These are phyloP conservation scores for Labia minor DNA, from an alignment of 2,888 invertebrate genomes.

Conservation along the genomic window DNA sequence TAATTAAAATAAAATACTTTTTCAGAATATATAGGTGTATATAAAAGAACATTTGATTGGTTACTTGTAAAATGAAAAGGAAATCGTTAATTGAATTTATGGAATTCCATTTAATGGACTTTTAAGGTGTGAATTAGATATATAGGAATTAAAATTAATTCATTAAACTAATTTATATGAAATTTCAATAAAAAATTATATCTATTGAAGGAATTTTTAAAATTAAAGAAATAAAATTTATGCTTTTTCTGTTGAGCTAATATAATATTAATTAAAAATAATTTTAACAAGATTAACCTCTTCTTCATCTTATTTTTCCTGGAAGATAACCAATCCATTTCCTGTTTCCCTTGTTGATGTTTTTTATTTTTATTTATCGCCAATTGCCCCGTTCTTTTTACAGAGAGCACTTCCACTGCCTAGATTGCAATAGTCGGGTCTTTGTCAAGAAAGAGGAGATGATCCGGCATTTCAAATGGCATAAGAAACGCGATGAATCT, in stretches of 20 bases:
- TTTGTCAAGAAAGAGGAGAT: constrained; percentile 97
- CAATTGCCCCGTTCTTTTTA: constrained; percentile 27
- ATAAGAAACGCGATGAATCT: constrained; percentile 95
- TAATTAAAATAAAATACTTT: background rate
- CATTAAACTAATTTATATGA: too few relatives aligned
- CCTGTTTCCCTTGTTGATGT: background rate
- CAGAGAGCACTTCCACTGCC: constrained; percentile 89
- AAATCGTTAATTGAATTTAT: constrained; percentile 5
- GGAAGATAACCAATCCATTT: background rate
- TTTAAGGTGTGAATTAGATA: background rate
- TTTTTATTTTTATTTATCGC: background rate
- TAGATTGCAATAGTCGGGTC: constrained; percentile 70
- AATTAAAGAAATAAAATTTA: too few relatives aligned
- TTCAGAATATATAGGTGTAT: too few relatives aligned
- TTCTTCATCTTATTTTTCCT: background rate
- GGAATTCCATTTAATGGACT: background rate
- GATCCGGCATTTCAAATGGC: constrained; percentile 98
- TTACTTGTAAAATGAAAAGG: background rate
- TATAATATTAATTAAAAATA: too few relatives aligned
- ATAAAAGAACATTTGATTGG: background rate
- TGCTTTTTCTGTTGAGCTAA: too few relatives aligned
- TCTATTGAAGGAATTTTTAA: too few relatives aligned
- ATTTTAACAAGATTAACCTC: too few relatives aligned
- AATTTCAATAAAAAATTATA: too few relatives aligned
- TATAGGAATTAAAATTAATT: too few relatives aligned